Evolutionary conservation across 2,888 invertebrate genomes (phyloP), one percentile per base, ranked within the genome.

Genomic region (Tenthredo mesomela): DNA sequence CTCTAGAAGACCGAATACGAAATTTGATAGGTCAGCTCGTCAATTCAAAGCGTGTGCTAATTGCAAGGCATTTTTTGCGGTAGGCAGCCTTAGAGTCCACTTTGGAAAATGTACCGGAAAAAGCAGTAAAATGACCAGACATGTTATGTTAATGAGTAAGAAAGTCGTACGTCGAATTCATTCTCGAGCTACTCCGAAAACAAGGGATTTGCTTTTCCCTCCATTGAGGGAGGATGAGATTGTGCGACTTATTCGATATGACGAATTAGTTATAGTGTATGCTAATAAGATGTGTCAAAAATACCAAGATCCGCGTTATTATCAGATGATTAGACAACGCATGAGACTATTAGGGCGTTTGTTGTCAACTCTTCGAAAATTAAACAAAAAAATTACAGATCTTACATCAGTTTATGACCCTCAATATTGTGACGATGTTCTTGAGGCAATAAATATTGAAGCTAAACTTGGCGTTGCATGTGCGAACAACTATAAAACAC

Each of bases 151-250:
- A 33, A 37, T 84, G 67, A 82, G 86, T 10, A 84, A 85, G 21
- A 70, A 54, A 84, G 61, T 85, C 3, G 54, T 80, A 15, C 82
- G 85, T 21, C 82, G 86, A 71, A 84, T 87, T 25, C 87, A 86
- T 86, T 12, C 85, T 71, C 65, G 37, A 43, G 88, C 88, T 43
- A 86, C 84, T 50, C n/a, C n/a, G n/a, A n/a, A 21, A 84, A 43
- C 61, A 67, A 61, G 84, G 80, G 70, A 71, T 33, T 40, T 75
- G 6, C 82, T 87, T 65, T 87, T 89, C 67, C 88, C 88, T 47
- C 83, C 86, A 12, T 47, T 89, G 83, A 71, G 87, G 78, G 88
- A 89, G n/a, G 88, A 88, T 73, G 84, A 87, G 5, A 82, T 88
- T 18, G 77, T 85, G 25, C 67, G 85, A 18, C 21, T 85, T 0